Base-by-base conservation (phyloP, 2,888 invertebrate species). In the Caenorhabditis sp. region DNA sequence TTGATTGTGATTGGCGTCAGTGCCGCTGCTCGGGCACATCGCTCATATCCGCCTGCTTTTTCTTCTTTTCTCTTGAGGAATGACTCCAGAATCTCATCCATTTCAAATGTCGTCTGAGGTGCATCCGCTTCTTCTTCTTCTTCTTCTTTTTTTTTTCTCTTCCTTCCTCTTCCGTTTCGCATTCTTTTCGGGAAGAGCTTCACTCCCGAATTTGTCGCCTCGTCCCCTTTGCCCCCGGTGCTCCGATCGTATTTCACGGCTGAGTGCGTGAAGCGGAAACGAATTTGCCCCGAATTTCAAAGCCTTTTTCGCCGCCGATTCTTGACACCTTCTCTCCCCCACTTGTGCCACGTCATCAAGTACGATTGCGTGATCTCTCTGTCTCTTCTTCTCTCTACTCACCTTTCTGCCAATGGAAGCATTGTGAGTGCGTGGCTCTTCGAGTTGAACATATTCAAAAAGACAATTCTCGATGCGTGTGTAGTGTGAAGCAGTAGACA, bases 371-470 rank as follows among this genome's bases (percentile, higher is more conserved):
- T 35, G 22, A 30, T 35, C 24, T 46, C 35, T 35, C 22, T 32
- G 17, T 13, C 4, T 8, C 39, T 39, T 43, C 41, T 58, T 27
- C 56, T 32, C 70, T 39, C 27, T 43, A 50, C 75, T 74, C 46
- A 79, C 79, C 58, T 71, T 32, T 82, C 80, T 20, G 79, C 79
- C 35, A 80, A 43, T 7, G 74, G 75, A 55, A 73, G 63, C 82
- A 82, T 82, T 41, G 82, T 80, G 26, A 74, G 43, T 46, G 73
- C 78, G 55, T 82, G 82, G 65, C 82, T 82, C 63, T 82, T 82
- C 17, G 78, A 78, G 41, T 77, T 75, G 75, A 80, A 82, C 58
- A 79, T 79, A 58, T 82, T 82, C 30, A 79, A 48, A 65, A 82
- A 80, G 32, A 82, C 56, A 45, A 82, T 79, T 37, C 66, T 70